Evolutionary conservation across 2,797 vertebrate genomes (phyloP).

Genomic region (Xenentodon cancila): DNA sequence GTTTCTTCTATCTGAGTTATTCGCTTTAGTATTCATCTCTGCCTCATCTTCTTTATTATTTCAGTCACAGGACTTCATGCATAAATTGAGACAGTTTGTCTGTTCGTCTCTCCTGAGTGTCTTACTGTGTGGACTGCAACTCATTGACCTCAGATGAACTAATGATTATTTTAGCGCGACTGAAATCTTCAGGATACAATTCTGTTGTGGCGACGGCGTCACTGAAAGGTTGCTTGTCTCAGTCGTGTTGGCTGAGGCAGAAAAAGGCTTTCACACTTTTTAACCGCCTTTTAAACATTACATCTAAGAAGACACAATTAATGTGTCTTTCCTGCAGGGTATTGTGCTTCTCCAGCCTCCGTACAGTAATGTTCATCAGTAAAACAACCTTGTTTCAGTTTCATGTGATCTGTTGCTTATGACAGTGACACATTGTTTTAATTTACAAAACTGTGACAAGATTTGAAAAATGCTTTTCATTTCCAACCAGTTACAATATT

Average conservation of each 20-base stretch:
- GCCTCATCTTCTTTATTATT: slow-evolving; percentile 42
- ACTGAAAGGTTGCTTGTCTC: neutral
- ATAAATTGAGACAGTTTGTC: slow-evolving; percentile 52
- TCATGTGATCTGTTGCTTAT: slow-evolving; percentile 4
- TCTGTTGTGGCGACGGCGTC: neutral
- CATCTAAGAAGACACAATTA: slow-evolving; percentile 1
- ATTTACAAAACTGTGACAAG: slow-evolving; percentile 43
- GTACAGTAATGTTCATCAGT: slow-evolving; percentile 20
- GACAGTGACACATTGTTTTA: slow-evolving; percentile 52
- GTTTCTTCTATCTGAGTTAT: slow-evolving; percentile 61
- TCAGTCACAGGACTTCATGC: slow-evolving; percentile 55
- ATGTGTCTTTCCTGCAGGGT: slow-evolving; percentile 2
- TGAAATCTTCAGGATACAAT: slow-evolving; percentile 1
- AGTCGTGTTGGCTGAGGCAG: neutral
- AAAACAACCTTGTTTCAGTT: slow-evolving; percentile 5
- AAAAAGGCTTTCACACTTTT: neutral
- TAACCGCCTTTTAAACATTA: neutral
- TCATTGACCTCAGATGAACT: slow-evolving; percentile 18
- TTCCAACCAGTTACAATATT: slow-evolving; percentile 28
- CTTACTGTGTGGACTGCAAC: slow-evolving; percentile 2
- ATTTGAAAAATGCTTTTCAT: slow-evolving; percentile 61
- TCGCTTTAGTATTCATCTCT: slow-evolving; percentile 62
- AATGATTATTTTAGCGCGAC: neutral
- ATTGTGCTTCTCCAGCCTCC: neutral
- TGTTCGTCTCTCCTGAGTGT: slow-evolving; percentile 4